Conservation (phyloP, 2,888 invertebrate species). For the Leucoma salicis region DNA sequence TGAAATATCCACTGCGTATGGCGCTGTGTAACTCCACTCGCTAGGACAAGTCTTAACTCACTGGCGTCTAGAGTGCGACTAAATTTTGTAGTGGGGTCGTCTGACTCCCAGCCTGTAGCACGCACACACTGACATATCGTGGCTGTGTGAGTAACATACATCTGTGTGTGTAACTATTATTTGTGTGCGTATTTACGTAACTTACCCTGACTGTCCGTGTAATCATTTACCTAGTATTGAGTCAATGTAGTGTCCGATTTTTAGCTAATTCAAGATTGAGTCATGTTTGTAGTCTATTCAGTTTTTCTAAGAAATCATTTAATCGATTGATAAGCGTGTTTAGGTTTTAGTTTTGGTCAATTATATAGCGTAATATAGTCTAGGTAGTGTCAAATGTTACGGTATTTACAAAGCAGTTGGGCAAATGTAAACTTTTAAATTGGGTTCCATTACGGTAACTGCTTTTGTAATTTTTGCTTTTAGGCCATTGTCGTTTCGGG, state of each 20-base stretch:
- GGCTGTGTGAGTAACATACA: slow-evolving; percentile 20
- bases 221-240: slow-evolving; percentile 70
- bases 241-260: slow-evolving; percentile 72
- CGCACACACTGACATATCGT: slow-evolving; percentile 49
- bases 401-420: slow-evolving; percentile 19
- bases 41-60: slow-evolving; percentile 60
- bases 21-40: slow-evolving; percentile 53
- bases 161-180: slow-evolving; percentile 45
- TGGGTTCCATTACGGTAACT: slow-evolving; percentile 12
- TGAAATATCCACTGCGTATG: slow-evolving; percentile 74
- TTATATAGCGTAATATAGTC: slow-evolving; percentile 45
- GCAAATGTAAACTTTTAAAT: slow-evolving; percentile 26
- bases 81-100: slow-evolving; percentile 78
- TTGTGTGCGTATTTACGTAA: slow-evolving; percentile 76
- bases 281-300: slow-evolving; percentile 64
- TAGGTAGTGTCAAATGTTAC: slow-evolving; percentile 20
- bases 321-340: slow-evolving; percentile 54
- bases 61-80: slow-evolving; percentile 70
- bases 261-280: slow-evolving; percentile 74
- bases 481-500: background rate
- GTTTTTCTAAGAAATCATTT: slow-evolving; percentile 38
- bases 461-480: slow-evolving; percentile 15
- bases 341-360: slow-evolving; percentile 39
- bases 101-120: slow-evolving; percentile 62
- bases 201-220: slow-evolving; percentile 60